phyloP scores from a whole-genome alignment of 2,888 invertebrate genomes.

The Drosophila aldrichi region DNA sequence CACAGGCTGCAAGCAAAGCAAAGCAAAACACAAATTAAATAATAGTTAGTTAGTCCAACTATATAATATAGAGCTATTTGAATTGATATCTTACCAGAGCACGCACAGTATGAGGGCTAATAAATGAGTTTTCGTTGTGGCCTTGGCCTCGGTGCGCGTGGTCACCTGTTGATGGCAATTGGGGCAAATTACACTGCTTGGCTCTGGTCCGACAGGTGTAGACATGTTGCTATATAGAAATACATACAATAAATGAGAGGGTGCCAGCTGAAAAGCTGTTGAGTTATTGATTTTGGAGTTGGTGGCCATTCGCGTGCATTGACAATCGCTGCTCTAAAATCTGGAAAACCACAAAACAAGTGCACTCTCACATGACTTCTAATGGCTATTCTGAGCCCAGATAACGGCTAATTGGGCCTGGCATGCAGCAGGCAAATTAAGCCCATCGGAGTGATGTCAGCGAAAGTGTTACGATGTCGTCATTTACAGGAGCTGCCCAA shows the following conservation, averaged over 20 bases:
- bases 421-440: slow-evolving; percentile 46
- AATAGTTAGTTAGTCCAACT: neutral
- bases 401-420: slow-evolving; percentile 37
- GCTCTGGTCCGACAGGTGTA: slow-evolving; percentile 64
- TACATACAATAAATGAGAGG: neutral
- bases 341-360: slow-evolving; percentile 14
- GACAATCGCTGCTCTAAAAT: slow-evolving; percentile 34
- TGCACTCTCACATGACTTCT: slow-evolving; percentile 8
- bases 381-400: slow-evolving; percentile 13
- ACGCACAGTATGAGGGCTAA: slow-evolving; percentile 80
- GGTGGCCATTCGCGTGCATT: neutral
- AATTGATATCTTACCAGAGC: slow-evolving; percentile 65
- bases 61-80: too few species aligned
- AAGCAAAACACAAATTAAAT: neutral
- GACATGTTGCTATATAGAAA: slow-evolving; percentile 58
- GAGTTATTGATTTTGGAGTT: slow-evolving; percentile 26
- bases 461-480: slow-evolving; percentile 26
- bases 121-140: slow-evolving; percentile 81
- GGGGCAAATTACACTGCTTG: slow-evolving; percentile 83
- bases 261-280: neutral
- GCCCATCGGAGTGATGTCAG: slow-evolving; percentile 13
- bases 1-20: slow-evolving; percentile 80
- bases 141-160: slow-evolving; percentile 82
- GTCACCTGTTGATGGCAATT: slow-evolving; percentile 85
- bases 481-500: neutral